Conservation (phyloP, 2,113 vertebrate genomes). For the Hypomesus transpacificus region DNA sequence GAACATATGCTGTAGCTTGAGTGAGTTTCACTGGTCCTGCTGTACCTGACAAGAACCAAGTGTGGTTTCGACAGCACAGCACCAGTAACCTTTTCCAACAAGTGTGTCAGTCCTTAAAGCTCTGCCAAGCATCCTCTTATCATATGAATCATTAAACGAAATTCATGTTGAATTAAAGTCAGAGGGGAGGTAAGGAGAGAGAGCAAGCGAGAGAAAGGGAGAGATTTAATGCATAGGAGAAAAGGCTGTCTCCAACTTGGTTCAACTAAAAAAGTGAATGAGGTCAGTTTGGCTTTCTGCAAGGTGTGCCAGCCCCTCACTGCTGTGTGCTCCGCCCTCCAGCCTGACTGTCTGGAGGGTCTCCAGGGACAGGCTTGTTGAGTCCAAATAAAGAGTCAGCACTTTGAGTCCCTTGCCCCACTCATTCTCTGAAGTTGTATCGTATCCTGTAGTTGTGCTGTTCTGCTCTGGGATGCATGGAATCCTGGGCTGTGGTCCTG, state of each 20-base stretch:
- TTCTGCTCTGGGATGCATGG: not conserved
- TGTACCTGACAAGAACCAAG: too few relatives aligned
- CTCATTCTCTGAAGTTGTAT: too few relatives aligned
- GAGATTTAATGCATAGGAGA: slow-evolving; percentile 41
- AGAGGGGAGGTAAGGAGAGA: not conserved
- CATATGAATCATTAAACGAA: slow-evolving; percentile 56
- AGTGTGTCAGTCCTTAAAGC: not conserved
- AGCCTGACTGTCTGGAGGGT: too few relatives aligned
- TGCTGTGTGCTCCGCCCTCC: too few relatives aligned
- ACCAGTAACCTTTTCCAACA: not conserved
- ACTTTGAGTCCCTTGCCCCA: too few relatives aligned
- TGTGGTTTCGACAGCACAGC: not conserved
- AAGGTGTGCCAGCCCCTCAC: too few relatives aligned
- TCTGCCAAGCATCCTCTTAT: slow-evolving; percentile 2
- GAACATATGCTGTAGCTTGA: too few relatives aligned
- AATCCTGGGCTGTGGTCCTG: not conserved
- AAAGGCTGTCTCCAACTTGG: slow-evolving; percentile 19
- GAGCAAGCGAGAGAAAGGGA: slow-evolving; percentile 1
- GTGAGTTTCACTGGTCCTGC: too few relatives aligned
- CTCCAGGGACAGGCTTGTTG: too few relatives aligned
- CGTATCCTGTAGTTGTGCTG: not conserved
- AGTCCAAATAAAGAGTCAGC: too few relatives aligned
- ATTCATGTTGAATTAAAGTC: slow-evolving; percentile 53
- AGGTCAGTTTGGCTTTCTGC: slow-evolving; percentile 24
- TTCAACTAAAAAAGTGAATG: slow-evolving; percentile 15